Conservation (phyloP, 2,888 invertebrate species). For the Diplazon laetatorius region DNA sequence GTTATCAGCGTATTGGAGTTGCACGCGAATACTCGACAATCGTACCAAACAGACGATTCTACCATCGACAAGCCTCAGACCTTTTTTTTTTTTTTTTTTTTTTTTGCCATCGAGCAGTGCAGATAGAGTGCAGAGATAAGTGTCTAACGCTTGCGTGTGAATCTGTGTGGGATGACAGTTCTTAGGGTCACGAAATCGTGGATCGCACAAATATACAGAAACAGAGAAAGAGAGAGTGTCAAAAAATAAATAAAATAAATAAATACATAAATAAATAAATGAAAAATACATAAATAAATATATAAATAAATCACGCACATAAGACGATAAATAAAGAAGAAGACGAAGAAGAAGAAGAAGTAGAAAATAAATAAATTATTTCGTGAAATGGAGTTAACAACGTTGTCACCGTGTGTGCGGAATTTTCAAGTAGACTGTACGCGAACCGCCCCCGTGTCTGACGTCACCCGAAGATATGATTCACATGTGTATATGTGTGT, state of each 20-base stretch:
- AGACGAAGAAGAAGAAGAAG: too few relatives aligned
- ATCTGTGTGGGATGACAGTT: neutral
- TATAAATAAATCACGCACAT: too few relatives aligned
- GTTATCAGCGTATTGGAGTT: neutral
- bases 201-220: neutral
- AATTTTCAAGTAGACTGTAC: neutral
- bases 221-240: too few relatives aligned
- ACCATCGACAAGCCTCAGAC: neutral
- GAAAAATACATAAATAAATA: too few relatives aligned
- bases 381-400: conserved; percentile 15
- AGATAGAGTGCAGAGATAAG: conserved; percentile 36
- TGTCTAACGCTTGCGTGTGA: neutral
- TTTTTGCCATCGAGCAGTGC: neutral
- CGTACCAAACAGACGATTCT: neutral
- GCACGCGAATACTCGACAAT: neutral
- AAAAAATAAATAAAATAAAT: too few relatives aligned
- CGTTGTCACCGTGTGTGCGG: neutral
- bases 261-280: too few relatives aligned
- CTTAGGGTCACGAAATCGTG: too few relatives aligned
- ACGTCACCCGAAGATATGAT: conserved; percentile 9
- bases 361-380: too few relatives aligned
- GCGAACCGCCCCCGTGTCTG: neutral
- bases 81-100: too few relatives aligned
- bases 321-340: too few relatives aligned
- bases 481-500: too few relatives aligned